phyloP scores from a whole-genome alignment of 2,113 vertebrate species.

The Ophiodon elongatus region DNA sequence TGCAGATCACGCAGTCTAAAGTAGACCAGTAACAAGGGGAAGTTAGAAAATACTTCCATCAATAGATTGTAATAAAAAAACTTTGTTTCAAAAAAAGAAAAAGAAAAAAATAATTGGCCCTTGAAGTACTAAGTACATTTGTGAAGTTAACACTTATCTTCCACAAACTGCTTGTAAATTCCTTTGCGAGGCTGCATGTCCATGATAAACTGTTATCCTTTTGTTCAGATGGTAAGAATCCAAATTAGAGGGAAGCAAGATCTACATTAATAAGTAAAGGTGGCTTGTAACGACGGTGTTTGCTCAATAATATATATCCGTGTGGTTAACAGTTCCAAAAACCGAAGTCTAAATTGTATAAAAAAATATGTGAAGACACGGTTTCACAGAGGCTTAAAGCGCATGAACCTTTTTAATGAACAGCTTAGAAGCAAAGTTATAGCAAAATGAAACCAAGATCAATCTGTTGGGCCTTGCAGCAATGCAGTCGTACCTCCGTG shows the following conservation, averaged over 20 bases:
- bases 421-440: conserved; percentile 56
- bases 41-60: neutral
- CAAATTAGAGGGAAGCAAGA: neutral
- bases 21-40: neutral
- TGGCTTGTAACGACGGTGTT: neutral
- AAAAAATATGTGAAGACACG: conserved; percentile 15
- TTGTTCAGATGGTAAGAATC: neutral
- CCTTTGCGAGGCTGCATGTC: neutral
- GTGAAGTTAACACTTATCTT: neutral
- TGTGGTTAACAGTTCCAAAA: neutral
- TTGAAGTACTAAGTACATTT: neutral
- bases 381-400: conserved; percentile 22
- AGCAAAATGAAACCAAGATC: conserved; percentile 62
- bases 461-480: conserved; percentile 70
- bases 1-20: neutral
- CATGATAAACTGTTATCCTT: neutral
- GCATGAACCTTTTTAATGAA: conserved; percentile 64
- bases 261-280: conserved; percentile 4
- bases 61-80: neutral
- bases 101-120: neutral
- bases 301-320: neutral
- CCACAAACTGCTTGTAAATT: neutral
- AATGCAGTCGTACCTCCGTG: conserved; percentile 64
- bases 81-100: neutral
- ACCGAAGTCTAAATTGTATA: conserved; percentile 13